Evolutionary conservation across 2,888 invertebrate genomes (phyloP).

Genomic region (Dryococelus australis): DNA sequence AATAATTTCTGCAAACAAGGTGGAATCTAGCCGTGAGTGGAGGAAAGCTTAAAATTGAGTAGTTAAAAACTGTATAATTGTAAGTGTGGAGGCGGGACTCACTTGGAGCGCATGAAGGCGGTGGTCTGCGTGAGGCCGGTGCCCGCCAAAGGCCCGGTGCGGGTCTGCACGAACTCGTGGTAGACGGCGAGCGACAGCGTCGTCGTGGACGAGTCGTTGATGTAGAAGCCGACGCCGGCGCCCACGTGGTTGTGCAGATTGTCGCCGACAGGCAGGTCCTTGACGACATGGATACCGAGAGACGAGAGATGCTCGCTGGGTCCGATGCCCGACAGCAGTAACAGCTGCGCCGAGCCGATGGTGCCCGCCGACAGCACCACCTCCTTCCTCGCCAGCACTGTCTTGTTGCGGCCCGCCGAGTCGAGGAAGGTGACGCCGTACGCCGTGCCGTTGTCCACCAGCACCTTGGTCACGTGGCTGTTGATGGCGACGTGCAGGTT

Average conservation of each 20-base stretch:
- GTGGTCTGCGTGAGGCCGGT: conserved; percentile 65
- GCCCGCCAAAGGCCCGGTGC: conserved; percentile 57
- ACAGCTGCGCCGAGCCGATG: conserved; percentile 61
- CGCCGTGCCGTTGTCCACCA: conserved; percentile 51
- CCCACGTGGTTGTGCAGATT: conserved; percentile 64
- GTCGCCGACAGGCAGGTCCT: conserved; percentile 60
- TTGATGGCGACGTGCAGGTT: conserved; percentile 55
- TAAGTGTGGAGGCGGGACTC: conserved; percentile 51
- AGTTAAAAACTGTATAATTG: too few species aligned
- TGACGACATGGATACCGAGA: conserved; percentile 49
- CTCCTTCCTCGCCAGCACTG: conserved; percentile 59
- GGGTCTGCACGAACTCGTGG: conserved; percentile 54
- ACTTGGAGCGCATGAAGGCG: conserved; percentile 81
- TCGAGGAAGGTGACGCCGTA: conserved; percentile 59
- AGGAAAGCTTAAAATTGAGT: too few species aligned
- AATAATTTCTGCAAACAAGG: too few species aligned
- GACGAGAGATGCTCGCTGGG: conserved; percentile 54
- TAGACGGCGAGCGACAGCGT: conserved; percentile 53
- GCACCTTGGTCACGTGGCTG: conserved; percentile 59
- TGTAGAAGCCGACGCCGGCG: conserved; percentile 52
- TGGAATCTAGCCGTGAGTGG: too few species aligned
- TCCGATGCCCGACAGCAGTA: conserved; percentile 64
- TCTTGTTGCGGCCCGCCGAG: conserved; percentile 54
- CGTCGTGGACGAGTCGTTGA: conserved; percentile 51
- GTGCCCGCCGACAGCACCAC: conserved; percentile 42